Percentiles rank a stretch among this genome's conserved stretches.
Evolutionary conservation across 2,888 invertebrate genomes (phyloP).

Genomic region (Phyto melanocephala): DNA sequence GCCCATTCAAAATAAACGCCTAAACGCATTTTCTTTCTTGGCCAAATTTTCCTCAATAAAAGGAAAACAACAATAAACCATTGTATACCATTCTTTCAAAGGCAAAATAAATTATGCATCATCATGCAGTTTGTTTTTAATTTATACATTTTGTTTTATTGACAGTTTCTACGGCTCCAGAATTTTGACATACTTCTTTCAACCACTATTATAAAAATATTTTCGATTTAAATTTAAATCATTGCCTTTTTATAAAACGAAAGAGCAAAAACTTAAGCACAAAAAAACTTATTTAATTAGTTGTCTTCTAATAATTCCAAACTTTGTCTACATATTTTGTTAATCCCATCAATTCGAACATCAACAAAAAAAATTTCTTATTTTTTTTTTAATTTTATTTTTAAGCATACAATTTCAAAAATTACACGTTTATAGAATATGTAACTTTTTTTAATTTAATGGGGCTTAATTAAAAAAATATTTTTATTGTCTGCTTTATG

Average conservation of each 20-base stretch:
- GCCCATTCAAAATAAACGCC: background rate
- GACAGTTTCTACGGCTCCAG: constrained; percentile 3
- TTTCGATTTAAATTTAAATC: constrained; percentile 35
- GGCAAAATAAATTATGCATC: constrained; percentile 58
- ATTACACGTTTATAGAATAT: too few relatives aligned
- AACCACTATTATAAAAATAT: background rate
- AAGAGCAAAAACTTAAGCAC: too few relatives aligned
- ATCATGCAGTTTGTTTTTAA: constrained; percentile 45
- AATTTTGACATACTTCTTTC: too few relatives aligned
- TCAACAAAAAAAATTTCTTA: too few relatives aligned
- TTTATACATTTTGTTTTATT: constrained; percentile 36
- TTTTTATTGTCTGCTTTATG: background rate
- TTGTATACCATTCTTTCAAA: background rate
- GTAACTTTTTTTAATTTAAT: too few relatives aligned
- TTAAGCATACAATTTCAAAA: too few relatives aligned
- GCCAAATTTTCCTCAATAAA: background rate
- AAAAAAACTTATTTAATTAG: too few relatives aligned
- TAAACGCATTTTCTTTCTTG: background rate
- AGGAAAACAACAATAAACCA: constrained; percentile 28
- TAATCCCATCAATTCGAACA: too few relatives aligned
- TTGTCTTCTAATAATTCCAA: too few relatives aligned
- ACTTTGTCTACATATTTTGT: too few relatives aligned
- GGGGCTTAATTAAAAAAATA: too few relatives aligned
- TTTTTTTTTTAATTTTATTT: too few relatives aligned
- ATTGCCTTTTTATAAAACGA: constrained; percentile 12